These are phyloP conservation scores for Cosmia pyralina DNA, from an alignment of 2,888 invertebrate species.

Conservation along the genomic window DNA sequence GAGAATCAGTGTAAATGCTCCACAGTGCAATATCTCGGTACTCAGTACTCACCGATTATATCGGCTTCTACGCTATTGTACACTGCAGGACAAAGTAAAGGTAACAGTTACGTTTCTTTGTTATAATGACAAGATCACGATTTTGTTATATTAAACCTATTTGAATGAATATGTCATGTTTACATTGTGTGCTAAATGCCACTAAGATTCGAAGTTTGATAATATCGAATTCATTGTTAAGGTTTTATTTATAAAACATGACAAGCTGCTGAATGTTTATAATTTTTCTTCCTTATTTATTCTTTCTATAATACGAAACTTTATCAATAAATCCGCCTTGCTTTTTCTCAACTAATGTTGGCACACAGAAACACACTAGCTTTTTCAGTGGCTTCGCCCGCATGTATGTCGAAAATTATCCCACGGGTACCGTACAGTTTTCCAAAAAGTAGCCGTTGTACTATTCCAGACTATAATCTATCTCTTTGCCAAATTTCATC, in stretches of 20 bases:
- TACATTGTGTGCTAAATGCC: not conserved
- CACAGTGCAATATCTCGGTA: conserved; percentile 66
- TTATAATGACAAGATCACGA: conserved; percentile 36
- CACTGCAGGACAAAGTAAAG: conserved; percentile 46
- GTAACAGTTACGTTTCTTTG: not conserved
- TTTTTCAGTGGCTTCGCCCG: no score
- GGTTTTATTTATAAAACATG: not conserved
- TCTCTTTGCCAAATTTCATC: no score
- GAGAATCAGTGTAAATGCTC: conserved; percentile 79
- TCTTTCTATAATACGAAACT: not conserved
- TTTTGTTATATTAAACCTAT: not conserved
- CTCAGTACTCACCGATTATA: conserved; percentile 65
- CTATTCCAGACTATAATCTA: no score
- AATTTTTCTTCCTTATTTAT: not conserved
- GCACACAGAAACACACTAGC: no score
- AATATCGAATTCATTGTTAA: not conserved
- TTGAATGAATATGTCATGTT: not conserved
- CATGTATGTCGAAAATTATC: no score
- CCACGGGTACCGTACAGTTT: no score
- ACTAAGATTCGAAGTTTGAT: not conserved
- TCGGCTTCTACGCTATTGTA: conserved; percentile 54
- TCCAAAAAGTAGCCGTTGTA: no score
- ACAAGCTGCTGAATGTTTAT: not conserved
- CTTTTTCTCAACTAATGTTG: no score
- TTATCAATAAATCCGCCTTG: no score